phyloP scores from a whole-genome alignment of 2,797 vertebrate species.

The Rhinichthys osculus region DNA sequence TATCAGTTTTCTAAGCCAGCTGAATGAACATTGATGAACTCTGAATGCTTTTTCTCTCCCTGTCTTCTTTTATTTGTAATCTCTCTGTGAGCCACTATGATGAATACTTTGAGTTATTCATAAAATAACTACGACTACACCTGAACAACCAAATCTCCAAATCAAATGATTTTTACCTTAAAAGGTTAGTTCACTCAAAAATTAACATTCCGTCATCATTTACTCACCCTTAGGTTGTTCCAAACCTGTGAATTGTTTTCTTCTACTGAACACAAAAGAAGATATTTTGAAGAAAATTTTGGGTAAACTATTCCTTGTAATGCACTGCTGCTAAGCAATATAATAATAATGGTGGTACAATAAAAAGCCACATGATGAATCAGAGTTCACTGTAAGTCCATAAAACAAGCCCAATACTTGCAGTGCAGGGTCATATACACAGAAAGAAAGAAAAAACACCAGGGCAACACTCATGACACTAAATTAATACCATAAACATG shows the following conservation, averaged over 20 bases:
- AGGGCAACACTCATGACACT: not conserved
- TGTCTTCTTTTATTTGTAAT: conserved; percentile 65
- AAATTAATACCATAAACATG: not conserved
- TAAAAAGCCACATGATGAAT: not conserved
- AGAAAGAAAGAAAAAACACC: not conserved
- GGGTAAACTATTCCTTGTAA: too few species aligned
- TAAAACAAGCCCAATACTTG: not conserved
- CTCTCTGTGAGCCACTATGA: conserved; percentile 59
- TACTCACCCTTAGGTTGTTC: too few species aligned
- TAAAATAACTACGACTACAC: not conserved
- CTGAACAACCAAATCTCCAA: not conserved
- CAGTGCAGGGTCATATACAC: not conserved
- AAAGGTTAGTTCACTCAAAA: not conserved
- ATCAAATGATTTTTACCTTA: not conserved
- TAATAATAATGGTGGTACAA: not conserved
- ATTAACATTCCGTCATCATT: too few species aligned
- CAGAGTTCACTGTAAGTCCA: not conserved
- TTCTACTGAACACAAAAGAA: too few species aligned
- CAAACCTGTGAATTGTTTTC: too few species aligned
- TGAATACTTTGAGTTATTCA: conserved; percentile 16
- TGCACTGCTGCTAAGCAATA: not conserved
- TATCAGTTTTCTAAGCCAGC: conserved; percentile 52
- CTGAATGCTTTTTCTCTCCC: conserved; percentile 10
- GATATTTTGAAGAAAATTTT: too few species aligned
- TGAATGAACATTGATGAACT: conserved; percentile 42